These are phyloP conservation scores for Doris montereyensis DNA, from an alignment of 2,888 invertebrate species.

Conservation along the genomic window DNA sequence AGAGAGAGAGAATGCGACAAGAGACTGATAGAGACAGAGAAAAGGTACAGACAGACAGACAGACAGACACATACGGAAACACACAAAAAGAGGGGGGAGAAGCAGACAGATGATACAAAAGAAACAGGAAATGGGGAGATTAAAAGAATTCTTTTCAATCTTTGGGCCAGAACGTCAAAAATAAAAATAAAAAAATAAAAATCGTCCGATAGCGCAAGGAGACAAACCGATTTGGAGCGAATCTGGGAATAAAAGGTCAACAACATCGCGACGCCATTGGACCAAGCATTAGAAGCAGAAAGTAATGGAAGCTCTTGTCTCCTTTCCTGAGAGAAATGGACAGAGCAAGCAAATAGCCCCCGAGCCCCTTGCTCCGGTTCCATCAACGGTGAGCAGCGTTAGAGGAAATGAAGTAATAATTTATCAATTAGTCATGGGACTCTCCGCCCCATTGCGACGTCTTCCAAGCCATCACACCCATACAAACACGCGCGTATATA, in stretches of 20 bases:
- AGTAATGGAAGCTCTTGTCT: background rate
- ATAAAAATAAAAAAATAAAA: background rate
- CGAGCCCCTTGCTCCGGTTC: background rate
- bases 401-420: conserved; percentile 44
- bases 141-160: background rate
- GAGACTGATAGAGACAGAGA: background rate
- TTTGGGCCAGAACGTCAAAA: background rate
- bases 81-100: background rate
- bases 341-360: background rate
- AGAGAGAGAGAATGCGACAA: background rate
- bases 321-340: conserved; percentile 2
- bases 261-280: background rate
- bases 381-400: conserved; percentile 12
- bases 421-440: conserved; percentile 37
- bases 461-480: no score
- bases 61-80: background rate
- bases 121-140: background rate
- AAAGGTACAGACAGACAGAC: background rate
- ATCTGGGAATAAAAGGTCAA: no score
- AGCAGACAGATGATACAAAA: background rate
- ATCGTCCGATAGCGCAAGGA: background rate
- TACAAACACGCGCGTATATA: no score
- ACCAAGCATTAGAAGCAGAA: background rate
- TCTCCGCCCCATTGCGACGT: no score
- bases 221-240: no score